phyloP scores from a whole-genome alignment of 2,888 invertebrate genomes.

The Siphlonurus alternatus region DNA sequence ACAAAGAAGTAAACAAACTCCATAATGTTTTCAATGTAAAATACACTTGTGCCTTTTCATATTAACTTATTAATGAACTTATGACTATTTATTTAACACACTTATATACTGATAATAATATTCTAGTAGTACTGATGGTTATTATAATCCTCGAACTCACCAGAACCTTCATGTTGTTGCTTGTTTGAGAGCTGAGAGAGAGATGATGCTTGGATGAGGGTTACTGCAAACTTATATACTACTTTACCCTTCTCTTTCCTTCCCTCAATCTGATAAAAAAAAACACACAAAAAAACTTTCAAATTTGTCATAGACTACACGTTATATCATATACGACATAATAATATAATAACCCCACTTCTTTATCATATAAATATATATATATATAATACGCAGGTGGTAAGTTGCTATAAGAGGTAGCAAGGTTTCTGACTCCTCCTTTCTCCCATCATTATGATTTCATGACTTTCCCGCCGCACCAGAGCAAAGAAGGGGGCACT shows the following conservation, averaged over 20 bases:
- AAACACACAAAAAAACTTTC: background rate
- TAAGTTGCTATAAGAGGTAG: background rate
- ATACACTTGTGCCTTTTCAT: too few relatives aligned
- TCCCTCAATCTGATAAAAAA: background rate
- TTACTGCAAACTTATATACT: background rate
- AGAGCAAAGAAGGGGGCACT: too few relatives aligned
- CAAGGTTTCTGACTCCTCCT: background rate
- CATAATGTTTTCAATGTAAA: too few relatives aligned
- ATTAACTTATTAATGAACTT: too few relatives aligned
- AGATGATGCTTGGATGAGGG: background rate
- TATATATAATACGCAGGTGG: background rate
- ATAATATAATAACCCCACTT: background rate
- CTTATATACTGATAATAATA: too few relatives aligned
- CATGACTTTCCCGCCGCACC: too few relatives aligned
- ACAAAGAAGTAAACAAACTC: too few relatives aligned
- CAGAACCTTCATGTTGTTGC: background rate
- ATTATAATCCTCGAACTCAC: background rate
- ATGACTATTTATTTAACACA: too few relatives aligned
- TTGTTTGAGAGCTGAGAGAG: background rate
- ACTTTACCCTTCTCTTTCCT: background rate
- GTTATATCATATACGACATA: background rate
- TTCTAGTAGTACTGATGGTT: too few relatives aligned
- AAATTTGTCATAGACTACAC: background rate
- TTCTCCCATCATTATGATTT: background rate
- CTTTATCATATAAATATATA: background rate